phyloP scores from a whole-genome alignment of 2,797 vertebrate genomes.

The Australoheros facetus region DNA sequence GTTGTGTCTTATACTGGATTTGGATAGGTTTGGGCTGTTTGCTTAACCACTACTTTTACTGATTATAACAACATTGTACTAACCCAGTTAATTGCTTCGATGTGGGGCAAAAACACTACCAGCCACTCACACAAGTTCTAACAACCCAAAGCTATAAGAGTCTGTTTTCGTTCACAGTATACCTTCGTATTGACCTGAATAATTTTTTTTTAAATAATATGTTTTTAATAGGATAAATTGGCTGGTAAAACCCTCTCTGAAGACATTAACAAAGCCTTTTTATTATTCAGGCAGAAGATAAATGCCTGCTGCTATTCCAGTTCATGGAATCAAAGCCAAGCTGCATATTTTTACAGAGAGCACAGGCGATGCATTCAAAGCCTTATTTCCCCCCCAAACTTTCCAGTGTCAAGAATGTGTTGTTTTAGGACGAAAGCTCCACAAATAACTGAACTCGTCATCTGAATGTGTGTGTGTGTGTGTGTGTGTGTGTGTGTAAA shows the following conservation, averaged over 20 bases:
- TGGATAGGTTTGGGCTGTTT: not conserved
- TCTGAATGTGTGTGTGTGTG: not conserved
- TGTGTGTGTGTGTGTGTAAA: not conserved
- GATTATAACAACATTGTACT: not conserved
- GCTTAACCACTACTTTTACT: not conserved
- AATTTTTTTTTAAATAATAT: not conserved
- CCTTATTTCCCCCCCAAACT: not conserved
- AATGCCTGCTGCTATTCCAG: slow-evolving; percentile 20
- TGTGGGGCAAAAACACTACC: not conserved
- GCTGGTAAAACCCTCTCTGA: not conserved
- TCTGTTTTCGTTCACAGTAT: not conserved
- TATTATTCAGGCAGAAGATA: slow-evolving; percentile 1
- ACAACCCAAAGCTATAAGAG: not conserved
- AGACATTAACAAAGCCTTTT: slow-evolving; percentile 13
- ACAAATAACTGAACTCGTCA: slow-evolving; percentile 6
- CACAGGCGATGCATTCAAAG: slow-evolving; percentile 50
- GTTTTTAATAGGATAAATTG: slow-evolving; percentile 2
- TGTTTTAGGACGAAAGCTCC: not conserved
- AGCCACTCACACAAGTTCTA: not conserved
- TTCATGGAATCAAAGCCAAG: slow-evolving; percentile 24
- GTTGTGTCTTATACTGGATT: not conserved
- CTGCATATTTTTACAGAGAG: slow-evolving; percentile 27
- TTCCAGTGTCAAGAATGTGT: slow-evolving; percentile 29
- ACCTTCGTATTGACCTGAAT: not conserved
- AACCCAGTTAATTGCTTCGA: no score